Percentiles rank a stretch among this genome's conserved stretches.
These are phyloP conservation scores for Drosophila diplacantha DNA, from an alignment of 2,888 invertebrate species.

Conservation along the genomic window DNA sequence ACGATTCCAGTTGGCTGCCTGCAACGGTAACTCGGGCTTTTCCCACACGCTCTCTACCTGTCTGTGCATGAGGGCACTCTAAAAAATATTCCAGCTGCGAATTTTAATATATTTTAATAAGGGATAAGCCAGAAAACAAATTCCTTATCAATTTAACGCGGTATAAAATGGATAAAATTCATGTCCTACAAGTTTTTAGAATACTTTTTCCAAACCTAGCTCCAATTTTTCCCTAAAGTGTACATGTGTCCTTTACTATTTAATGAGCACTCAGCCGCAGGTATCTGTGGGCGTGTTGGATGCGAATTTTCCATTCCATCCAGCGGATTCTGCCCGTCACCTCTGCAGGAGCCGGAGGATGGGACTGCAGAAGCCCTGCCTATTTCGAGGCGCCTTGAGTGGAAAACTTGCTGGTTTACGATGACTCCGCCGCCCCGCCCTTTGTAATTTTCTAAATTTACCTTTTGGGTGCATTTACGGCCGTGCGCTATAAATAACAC, in stretches of 20 bases:
- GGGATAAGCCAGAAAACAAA: not conserved
- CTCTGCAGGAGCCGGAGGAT: not conserved
- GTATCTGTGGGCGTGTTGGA: conserved; percentile 29
- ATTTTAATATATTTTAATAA: not conserved
- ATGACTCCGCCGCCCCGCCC: conserved; percentile 7
- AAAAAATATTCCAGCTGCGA: not conserved
- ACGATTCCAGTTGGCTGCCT: conserved; percentile 36
- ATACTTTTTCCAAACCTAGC: too few species aligned
- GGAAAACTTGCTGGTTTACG: conserved; percentile 32
- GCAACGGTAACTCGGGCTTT: conserved; percentile 26
- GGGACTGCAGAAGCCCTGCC: conserved; percentile 12
- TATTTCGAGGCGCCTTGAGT: conserved; percentile 34
- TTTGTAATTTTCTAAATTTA: conserved; percentile 35
- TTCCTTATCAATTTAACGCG: not conserved
- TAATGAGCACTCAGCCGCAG: conserved; percentile 51
- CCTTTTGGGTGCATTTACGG: conserved; percentile 36
- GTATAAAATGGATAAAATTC: too few species aligned
- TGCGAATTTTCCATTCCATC: conserved; percentile 13
- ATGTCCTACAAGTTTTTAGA: not conserved
- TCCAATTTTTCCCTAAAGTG: not conserved
- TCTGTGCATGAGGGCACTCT: not conserved
- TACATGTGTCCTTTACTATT: conserved; percentile 50
- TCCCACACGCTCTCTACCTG: conserved; percentile 19
- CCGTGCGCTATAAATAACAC: conserved; percentile 43
- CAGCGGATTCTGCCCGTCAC: conserved; percentile 31